Evolutionary conservation across 2,797 vertebrate genomes (phyloP), one percentile per base, ranked within the genome.

Genomic region (Apogon hyalosoma): DNA sequence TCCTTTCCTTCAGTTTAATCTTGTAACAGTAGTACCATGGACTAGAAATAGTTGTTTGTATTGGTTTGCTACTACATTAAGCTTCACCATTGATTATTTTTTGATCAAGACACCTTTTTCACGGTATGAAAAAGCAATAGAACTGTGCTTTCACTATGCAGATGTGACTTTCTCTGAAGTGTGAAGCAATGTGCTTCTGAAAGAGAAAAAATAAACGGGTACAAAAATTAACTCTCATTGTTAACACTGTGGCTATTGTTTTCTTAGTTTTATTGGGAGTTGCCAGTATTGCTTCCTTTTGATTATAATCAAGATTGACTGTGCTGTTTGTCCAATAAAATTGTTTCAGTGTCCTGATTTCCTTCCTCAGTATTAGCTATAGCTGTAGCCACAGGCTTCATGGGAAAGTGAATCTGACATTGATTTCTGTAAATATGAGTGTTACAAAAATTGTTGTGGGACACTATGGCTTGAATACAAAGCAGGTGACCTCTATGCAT

Each of bases 241-340:
- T 10, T 7, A 18, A 64, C 60, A 75, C 64, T 71, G 53, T 56
- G 21, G 40, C 71, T 74, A 67, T 79, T 87, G 80, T 81, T 41
- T 19, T 48, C 63, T 55, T 63, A 13, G 62, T 65, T 87, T 80
- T 75, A 88, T 78, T 77, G 83, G 76, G 82, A 82, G 80, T 86
- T 60, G 63, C 67, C 80, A 45, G 65, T 69, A 75, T 85, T 52
- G 60, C 82, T 89, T 88, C 83, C 79, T 72, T 70, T 73, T 48
- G 77, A 87, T 79, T 75, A 69, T 11, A 50, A 80, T 84, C 79
- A 65, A 3, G n/a, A 84, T 78, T 67, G 76, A 68, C 63, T 11
- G 53, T 46, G 54, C 31, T 75, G 47, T 83, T 86, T 78, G 33
- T 78, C 80, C 70, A 78, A 74, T 79, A 61, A 79, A 80, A 79